A percentile compares a stretch with the other conserved stretches of the same genome.
phyloP scores from a whole-genome alignment of 1,140 invertebrate species.

The Bradysia coprophila region DNA sequence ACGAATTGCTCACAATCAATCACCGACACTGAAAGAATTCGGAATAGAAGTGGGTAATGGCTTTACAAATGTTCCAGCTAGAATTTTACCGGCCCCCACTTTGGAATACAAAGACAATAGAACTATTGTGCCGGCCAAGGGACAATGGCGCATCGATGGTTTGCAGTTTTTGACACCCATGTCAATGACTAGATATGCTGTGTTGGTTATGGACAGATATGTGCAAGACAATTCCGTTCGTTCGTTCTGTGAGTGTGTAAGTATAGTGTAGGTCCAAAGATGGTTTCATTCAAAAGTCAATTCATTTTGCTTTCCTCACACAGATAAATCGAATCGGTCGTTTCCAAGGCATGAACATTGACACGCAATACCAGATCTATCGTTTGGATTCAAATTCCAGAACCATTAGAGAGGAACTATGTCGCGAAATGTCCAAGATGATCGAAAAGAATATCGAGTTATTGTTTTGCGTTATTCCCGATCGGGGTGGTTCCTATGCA shows the following conservation, averaged over 20 bases:
- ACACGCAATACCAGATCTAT: too few species aligned
- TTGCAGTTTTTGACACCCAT: conserved; percentile 14
- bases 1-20: conserved; percentile 25
- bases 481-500: neutral
- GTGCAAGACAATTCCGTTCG: too few species aligned
- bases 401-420: too few species aligned
- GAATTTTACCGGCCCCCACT: conserved; percentile 32
- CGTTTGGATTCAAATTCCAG: too few species aligned
- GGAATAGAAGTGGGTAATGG: conserved; percentile 28
- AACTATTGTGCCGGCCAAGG: conserved; percentile 19
- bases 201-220: conserved; percentile 14
- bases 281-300: too few species aligned
- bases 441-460: neutral
- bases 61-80: conserved; percentile 33
- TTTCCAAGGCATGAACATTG: too few species aligned
- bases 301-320: too few species aligned
- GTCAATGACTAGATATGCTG: conserved; percentile 21
- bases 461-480: neutral
- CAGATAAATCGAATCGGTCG: too few species aligned
- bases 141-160: conserved; percentile 19
- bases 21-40: conserved; percentile 33
- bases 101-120: conserved; percentile 24
- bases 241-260: too few species aligned
- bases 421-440: neutral
- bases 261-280: too few species aligned